These are phyloP conservation scores for Falco punctatus DNA, from an alignment of 2,113 vertebrate genomes.

Conservation along the genomic window DNA sequence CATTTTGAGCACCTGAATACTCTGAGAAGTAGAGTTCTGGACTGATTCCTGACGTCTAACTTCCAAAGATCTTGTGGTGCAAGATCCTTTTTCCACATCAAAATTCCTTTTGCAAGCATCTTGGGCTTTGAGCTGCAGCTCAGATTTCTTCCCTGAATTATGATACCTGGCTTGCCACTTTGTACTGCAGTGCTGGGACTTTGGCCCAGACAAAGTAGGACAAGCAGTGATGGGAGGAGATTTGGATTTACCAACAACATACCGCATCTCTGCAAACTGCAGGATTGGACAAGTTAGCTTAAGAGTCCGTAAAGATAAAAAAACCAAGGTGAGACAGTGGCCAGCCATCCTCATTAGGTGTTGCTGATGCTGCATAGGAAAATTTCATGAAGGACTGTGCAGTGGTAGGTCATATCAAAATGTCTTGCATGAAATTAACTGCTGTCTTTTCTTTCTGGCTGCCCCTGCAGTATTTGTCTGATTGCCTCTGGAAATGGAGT, in stretches of 20 bases:
- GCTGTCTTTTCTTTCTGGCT: background rate
- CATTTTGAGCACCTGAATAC: background rate
- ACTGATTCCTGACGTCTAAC: background rate
- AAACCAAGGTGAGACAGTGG: background rate
- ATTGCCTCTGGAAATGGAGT: background rate
- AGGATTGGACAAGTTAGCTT: background rate
- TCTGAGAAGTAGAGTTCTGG: background rate
- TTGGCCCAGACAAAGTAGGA: background rate
- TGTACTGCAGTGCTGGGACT: background rate
- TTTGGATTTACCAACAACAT: background rate
- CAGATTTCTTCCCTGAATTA: background rate
- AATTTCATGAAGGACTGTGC: background rate
- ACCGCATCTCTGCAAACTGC: background rate
- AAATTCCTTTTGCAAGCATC: background rate
- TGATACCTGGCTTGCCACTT: background rate
- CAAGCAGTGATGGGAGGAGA: background rate
- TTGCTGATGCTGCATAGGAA: background rate
- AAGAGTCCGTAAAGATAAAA: background rate
- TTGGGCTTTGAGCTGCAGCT: background rate
- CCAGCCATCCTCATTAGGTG: background rate
- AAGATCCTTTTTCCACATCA: background rate
- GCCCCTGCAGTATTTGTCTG: background rate
- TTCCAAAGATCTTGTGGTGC: background rate
- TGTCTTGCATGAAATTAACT: background rate
- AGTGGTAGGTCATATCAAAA: background rate